Conservation (phyloP, 53 echinoderm and acorn worm species). For the Antedon mediterranea region DNA sequence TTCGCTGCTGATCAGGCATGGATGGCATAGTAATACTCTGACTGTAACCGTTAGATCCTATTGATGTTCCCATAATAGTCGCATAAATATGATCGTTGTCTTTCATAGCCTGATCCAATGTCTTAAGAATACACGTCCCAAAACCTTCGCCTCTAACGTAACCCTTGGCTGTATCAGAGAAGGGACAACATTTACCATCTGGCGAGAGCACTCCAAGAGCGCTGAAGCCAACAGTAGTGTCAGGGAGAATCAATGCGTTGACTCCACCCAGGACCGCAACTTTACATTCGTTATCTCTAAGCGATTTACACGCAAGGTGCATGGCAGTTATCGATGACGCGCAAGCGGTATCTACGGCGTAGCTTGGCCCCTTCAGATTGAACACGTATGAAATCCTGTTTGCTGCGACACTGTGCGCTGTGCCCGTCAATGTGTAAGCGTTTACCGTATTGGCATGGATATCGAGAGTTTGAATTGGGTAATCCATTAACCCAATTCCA, state of each 20-base stretch:
- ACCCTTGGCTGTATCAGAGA: conserved; percentile 83
- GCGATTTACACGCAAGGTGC: conserved; percentile 73
- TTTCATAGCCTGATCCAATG: conserved; percentile 47
- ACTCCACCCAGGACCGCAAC: conserved; percentile 60
- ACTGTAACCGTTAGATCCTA: conserved; percentile 73
- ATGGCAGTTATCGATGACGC: conserved; percentile 85
- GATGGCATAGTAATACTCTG: conserved; percentile 91
- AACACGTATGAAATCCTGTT: conserved; percentile 41
- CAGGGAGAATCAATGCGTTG: conserved; percentile 61
- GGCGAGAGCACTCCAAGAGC: conserved; percentile 85
- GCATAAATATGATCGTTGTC: conserved; percentile 86
- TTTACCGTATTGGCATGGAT: conserved; percentile 12
- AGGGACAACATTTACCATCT: conserved; percentile 80
- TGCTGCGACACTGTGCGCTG: conserved; percentile 21
- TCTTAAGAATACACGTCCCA: conserved; percentile 67
- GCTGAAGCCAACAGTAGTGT: conserved; percentile 88
- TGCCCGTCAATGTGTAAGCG: conserved; percentile 34
- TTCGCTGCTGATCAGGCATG: conserved; percentile 48
- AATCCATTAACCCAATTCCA: conserved; percentile 39
- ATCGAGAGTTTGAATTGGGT: conserved; percentile 25
- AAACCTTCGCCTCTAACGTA: conserved; percentile 94
- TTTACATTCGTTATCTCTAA: conserved; percentile 71
- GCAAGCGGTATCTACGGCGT: conserved; percentile 77
- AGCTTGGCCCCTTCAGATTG: conserved; percentile 49
- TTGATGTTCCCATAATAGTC: conserved; percentile 61